Conservation (phyloP, 2,888 invertebrate genomes). For the Lycophotia porphyrea region DNA sequence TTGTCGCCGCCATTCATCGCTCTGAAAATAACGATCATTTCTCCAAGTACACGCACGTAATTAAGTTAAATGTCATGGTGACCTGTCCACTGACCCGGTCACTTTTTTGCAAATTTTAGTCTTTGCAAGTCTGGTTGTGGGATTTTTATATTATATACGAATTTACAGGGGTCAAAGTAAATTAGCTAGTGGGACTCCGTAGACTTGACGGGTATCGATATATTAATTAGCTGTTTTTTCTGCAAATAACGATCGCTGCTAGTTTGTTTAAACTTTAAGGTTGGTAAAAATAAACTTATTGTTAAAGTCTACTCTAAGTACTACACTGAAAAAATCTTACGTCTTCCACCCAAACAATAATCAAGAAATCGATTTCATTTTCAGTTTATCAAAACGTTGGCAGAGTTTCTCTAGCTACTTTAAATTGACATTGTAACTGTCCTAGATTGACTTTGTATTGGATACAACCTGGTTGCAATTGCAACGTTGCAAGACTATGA, state of each 20-base stretch:
- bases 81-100: slow-evolving; percentile 77
- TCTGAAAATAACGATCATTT: slow-evolving; percentile 48
- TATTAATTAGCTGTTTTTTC: background rate
- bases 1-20: slow-evolving; percentile 37
- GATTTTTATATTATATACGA: slow-evolving; percentile 56
- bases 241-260: background rate
- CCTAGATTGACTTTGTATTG: slow-evolving; percentile 37
- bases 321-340: too few relatives aligned
- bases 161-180: slow-evolving; percentile 20
- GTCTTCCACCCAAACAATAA: background rate
- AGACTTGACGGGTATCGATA: background rate
- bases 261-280: background rate
- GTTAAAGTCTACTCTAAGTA: background rate
- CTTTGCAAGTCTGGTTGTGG: slow-evolving; percentile 56
- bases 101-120: slow-evolving; percentile 71
- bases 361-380: too few relatives aligned
- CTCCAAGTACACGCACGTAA: slow-evolving; percentile 55
- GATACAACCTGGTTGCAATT: slow-evolving; percentile 33
- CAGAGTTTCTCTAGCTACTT: background rate
- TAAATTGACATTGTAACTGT: slow-evolving; percentile 15
- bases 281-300: background rate
- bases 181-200: background rate
- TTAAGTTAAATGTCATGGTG: slow-evolving; percentile 69
- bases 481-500: background rate
- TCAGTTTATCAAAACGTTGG: background rate